A percentile compares a stretch with the other conserved stretches of the same genome.
Evolutionary conservation across 2,888 invertebrate species (phyloP).

Genomic region (Drosophila vallismaia): DNA sequence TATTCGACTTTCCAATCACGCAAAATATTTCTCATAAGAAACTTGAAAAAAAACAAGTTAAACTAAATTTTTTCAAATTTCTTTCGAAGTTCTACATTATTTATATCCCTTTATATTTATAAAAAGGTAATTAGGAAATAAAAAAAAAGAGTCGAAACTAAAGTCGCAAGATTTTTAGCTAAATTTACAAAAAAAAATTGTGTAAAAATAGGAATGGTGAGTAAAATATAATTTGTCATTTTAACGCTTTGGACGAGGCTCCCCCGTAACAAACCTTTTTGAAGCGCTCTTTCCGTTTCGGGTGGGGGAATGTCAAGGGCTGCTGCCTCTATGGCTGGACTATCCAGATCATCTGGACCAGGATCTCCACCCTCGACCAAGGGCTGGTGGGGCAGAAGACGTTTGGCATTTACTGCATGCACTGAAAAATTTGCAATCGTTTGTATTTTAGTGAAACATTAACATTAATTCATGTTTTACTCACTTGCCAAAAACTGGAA

Average conservation of each 20-base stretch:
- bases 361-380: conserved; percentile 61
- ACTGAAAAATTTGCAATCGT: conserved; percentile 50
- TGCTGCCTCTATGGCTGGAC: conserved; percentile 81
- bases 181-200: too few relatives aligned
- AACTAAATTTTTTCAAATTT: too few relatives aligned
- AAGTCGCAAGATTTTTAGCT: too few relatives aligned
- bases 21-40: too few relatives aligned
- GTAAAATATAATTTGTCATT: background rate
- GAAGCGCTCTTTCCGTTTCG: conserved; percentile 51
- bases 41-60: too few relatives aligned
- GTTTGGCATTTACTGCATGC: conserved; percentile 82
- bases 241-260: background rate
- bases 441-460: background rate
- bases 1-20: too few relatives aligned
- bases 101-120: too few relatives aligned
- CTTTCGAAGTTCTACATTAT: too few relatives aligned
- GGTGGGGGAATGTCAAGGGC: conserved; percentile 75
- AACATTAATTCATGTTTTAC: conserved; percentile 3
- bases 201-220: background rate
- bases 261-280: conserved; percentile 63
- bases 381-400: conserved; percentile 67
- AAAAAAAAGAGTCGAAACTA: too few relatives aligned
- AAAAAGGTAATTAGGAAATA: too few relatives aligned
- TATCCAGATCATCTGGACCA: conserved; percentile 81
- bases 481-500: conserved; percentile 30